Base-by-base conservation (phyloP, 2,113 vertebrate species). In the Ornithorhynchus anatinus region DNA sequence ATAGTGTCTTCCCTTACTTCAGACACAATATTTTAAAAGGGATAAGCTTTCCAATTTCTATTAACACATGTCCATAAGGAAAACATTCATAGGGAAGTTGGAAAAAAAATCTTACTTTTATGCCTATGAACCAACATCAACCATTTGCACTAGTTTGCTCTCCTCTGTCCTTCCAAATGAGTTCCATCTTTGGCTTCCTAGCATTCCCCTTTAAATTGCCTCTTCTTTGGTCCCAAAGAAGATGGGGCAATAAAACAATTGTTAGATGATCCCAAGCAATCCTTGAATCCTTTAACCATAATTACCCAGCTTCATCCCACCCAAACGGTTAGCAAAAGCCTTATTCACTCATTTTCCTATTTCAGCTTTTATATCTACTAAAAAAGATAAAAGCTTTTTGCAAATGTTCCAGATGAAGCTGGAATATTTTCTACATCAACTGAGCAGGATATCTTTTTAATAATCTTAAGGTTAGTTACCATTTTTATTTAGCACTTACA, bases 321-420 rank as follows among this genome's bases (percentile, higher is more conserved):
- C 45, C 70, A 75, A 50, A 59, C 65, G 48, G 31, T 54, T 39
- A 74, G 73, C 50, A 32, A 52, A 62, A 33, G 68, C 69, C 60
- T 40, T 76, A 65, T 79, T 67, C 81, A 48, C 73, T 77, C 65
- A 69, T 66, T 83, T 47, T 23, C 61, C 4, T 65, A 47, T 45
- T 69, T 83, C 51, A 62, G 65, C 54, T 62, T 61, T 11, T 17
- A 66, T 54, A 50, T 78, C 38, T 20, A 79, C 78, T 80, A 78
- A 39, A 43, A 80, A 72, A 81, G 44, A 57, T 72, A 65, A 75
- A 69, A 71, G 76, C n/a, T 68, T 77, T 77, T 81, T 60, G 76
- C 65, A 81, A 59, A 71, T 36, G 19, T 48, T 35, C 61, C 60
- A 52, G 68, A 69, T n/a, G n/a, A 69, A 53, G 29, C 22, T 56